These are phyloP conservation scores for Chelmon rostratus DNA, from an alignment of 2,797 vertebrate species.

Conservation along the genomic window DNA sequence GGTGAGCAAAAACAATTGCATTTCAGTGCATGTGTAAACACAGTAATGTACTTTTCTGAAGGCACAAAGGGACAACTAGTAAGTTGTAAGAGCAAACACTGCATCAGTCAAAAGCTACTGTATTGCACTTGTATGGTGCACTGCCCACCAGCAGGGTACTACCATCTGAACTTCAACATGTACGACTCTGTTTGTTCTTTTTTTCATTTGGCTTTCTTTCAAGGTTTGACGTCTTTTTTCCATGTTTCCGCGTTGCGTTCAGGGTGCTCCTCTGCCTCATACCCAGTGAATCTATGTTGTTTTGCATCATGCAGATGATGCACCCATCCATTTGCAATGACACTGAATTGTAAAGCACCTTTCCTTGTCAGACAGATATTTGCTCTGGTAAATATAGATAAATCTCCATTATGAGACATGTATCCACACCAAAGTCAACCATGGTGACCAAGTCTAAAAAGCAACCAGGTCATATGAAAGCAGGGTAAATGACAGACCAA, in stretches of 20 bases:
- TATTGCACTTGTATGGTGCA: neutral
- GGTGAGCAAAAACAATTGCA: too few species aligned
- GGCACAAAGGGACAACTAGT: too few species aligned
- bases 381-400: slow-evolving; percentile 32
- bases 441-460: neutral
- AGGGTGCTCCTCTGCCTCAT: neutral
- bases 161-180: neutral
- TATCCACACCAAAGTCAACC: slow-evolving; percentile 18
- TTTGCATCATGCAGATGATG: slow-evolving; percentile 3
- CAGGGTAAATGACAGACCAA: slow-evolving; percentile 59
- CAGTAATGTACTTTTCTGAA: too few species aligned
- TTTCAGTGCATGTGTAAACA: too few species aligned
- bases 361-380: slow-evolving; percentile 16
- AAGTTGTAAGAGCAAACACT: neutral
- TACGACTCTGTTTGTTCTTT: neutral
- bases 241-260: neutral
- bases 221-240: slow-evolving; percentile 1
- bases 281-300: neutral
- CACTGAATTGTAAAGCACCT: neutral
- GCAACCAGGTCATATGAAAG: slow-evolving; percentile 48
- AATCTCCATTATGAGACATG: slow-evolving; percentile 35
- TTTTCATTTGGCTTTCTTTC: neutral
- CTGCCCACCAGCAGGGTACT: neutral
- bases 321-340: neutral
- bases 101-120: neutral